Conservation (phyloP, 2,113 vertebrate species). For the Solea senegalensis region DNA sequence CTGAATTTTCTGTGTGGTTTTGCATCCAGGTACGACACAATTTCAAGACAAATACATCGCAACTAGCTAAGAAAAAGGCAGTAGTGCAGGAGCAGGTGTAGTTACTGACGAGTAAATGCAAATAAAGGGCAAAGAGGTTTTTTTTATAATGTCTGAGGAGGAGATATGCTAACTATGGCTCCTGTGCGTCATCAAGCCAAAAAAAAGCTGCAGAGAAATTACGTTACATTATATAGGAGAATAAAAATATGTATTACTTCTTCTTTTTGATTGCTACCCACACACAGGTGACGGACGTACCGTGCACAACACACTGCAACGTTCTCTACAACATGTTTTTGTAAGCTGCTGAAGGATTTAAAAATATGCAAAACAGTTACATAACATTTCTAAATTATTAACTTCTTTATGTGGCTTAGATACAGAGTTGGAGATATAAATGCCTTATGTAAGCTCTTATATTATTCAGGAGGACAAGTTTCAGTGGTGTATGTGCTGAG, state of each 20-base stretch:
- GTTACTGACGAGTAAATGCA: too few relatives aligned
- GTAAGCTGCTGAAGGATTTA: conserved; percentile 63
- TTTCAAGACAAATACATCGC: too few relatives aligned
- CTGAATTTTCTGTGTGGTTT: too few relatives aligned
- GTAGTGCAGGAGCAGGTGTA: too few relatives aligned
- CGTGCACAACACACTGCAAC: conserved; percentile 37
- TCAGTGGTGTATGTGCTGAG: conserved; percentile 70
- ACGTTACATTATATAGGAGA: background rate
- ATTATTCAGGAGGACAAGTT: conserved; percentile 81
- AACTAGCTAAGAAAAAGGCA: too few relatives aligned
- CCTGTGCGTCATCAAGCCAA: too few relatives aligned
- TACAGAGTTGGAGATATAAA: conserved; percentile 77
- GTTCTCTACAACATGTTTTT: conserved; percentile 50
- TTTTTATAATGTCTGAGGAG: too few relatives aligned
- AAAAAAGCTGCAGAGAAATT: background rate
- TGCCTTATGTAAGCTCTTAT: conserved; percentile 79
- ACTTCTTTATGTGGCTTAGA: conserved; percentile 80
- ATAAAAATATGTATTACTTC: conserved; percentile 1
- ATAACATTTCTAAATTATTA: conserved; percentile 80
- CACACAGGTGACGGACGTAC: conserved; percentile 32
- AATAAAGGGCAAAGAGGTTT: too few relatives aligned
- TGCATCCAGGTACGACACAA: too few relatives aligned
- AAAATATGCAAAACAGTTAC: conserved; percentile 80
- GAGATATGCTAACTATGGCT: too few relatives aligned
- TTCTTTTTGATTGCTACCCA: conserved; percentile 22